Percentiles rank a stretch among this genome's conserved stretches.
Evolutionary conservation across 2,888 invertebrate genomes (phyloP).

Genomic region (Aethes cnicana): DNA sequence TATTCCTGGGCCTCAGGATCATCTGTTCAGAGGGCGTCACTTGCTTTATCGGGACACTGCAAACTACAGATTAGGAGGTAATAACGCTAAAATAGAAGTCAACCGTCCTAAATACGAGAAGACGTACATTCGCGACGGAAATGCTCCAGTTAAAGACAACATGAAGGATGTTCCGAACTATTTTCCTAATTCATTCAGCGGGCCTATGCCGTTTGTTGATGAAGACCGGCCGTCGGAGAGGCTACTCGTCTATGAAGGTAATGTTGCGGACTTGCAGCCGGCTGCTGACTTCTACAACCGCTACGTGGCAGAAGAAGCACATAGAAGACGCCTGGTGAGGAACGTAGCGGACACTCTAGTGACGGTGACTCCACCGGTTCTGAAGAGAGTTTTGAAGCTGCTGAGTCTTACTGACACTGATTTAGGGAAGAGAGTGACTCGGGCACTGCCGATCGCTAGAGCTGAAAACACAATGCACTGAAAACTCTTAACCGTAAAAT

Average conservation of each 20-base stretch:
- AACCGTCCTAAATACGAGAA: constrained; percentile 43
- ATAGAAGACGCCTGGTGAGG: constrained; percentile 38
- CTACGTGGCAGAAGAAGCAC: constrained; percentile 72
- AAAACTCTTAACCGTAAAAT: neutral
- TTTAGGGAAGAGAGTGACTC: constrained; percentile 85
- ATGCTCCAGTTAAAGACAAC: constrained; percentile 41
- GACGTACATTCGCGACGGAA: constrained; percentile 46
- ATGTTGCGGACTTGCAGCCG: constrained; percentile 71
- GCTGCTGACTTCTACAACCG: constrained; percentile 87
- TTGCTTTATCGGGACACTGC: constrained; percentile 82
- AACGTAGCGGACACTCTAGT: constrained; percentile 35
- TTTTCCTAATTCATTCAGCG: constrained; percentile 49
- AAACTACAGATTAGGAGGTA: constrained; percentile 46
- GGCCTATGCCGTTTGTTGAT: constrained; percentile 46
- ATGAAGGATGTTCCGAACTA: constrained; percentile 45
- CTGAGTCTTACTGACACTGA: constrained; percentile 89
- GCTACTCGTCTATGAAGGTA: constrained; percentile 38
- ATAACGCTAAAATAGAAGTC: constrained; percentile 44
- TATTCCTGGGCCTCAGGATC: constrained; percentile 77
- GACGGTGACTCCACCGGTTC: constrained; percentile 76
- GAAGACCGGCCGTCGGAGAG: constrained; percentile 37
- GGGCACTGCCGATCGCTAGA: constrained; percentile 7
- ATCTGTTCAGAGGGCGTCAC: constrained; percentile 73
- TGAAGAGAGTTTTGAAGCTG: constrained; percentile 88
- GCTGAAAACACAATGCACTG: neutral